Conservation (phyloP, 2,797 vertebrate species). For the Lutjanus argentimaculatus region DNA sequence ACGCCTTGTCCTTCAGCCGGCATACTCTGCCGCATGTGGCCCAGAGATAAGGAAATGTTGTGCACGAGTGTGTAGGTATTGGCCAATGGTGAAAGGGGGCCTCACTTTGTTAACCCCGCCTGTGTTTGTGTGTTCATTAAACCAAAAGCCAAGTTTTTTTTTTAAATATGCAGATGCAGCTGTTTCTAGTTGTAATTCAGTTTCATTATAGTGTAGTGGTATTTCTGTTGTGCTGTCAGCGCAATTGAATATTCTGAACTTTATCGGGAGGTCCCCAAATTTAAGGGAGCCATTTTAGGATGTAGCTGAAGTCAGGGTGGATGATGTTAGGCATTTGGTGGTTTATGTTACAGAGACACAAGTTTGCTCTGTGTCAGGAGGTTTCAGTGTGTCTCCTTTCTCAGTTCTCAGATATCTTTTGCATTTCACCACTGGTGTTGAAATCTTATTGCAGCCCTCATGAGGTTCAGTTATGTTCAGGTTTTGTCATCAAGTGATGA, state of each 20-base stretch:
- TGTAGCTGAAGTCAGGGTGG: slow-evolving; percentile 34
- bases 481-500: not conserved
- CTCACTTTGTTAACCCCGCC: slow-evolving; percentile 17
- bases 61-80: slow-evolving; percentile 25
- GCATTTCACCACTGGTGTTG: slow-evolving; percentile 24
- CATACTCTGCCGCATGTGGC: slow-evolving; percentile 46
- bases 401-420: slow-evolving; percentile 34
- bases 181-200: slow-evolving; percentile 13
- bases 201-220: not conserved
- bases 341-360: slow-evolving; percentile 61
- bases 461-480: not conserved
- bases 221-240: slow-evolving; percentile 11
- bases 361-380: slow-evolving; percentile 39
- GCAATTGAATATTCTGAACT: slow-evolving; percentile 17
- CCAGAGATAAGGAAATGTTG: slow-evolving; percentile 73
- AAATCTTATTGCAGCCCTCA: not conserved
- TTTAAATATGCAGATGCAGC: not conserved
- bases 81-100: slow-evolving; percentile 30
- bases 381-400: slow-evolving; percentile 24
- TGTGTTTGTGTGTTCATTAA: slow-evolving; percentile 17
- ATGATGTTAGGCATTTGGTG: slow-evolving; percentile 48
- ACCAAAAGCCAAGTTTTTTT: slow-evolving; percentile 22
- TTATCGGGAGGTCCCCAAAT: not conserved
- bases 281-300: slow-evolving; percentile 18
- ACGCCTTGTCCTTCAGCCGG: slow-evolving; percentile 26